Evolutionary conservation across 2,113 vertebrate genomes (phyloP).

Genomic region (Microcebus lehilahytsara): DNA sequence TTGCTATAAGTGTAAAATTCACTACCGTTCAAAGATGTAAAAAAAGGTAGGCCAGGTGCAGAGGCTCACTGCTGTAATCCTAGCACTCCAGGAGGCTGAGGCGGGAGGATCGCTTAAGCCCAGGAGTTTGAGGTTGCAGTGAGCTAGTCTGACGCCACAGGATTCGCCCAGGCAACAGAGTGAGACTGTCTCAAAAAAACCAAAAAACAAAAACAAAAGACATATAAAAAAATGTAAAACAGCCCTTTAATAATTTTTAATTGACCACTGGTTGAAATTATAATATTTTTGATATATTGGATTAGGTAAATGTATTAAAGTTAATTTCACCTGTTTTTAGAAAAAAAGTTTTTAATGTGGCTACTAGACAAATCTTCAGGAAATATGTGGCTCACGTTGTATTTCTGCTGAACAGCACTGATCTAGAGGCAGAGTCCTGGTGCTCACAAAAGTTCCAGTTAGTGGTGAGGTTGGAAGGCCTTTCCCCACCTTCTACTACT

Average conservation of each 20-base stretch:
- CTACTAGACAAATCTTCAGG: background rate
- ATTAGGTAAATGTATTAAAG: conserved; percentile 19
- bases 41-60: too few relatives aligned
- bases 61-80: too few relatives aligned
- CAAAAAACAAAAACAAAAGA: too few relatives aligned
- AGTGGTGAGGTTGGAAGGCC: background rate
- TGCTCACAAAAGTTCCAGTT: background rate
- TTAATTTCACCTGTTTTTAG: background rate
- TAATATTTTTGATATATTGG: background rate
- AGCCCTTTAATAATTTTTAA: conserved; percentile 9
- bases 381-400: background rate
- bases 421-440: background rate
- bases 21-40: background rate
- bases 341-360: background rate
- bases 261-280: background rate
- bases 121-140: too few relatives aligned
- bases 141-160: too few relatives aligned
- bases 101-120: too few relatives aligned
- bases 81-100: too few relatives aligned
- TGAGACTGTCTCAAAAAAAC: too few relatives aligned
- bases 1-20: background rate
- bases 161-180: too few relatives aligned
- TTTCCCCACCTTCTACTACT: background rate
- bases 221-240: background rate
- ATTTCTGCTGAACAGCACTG: background rate